phyloP scores from a whole-genome alignment of 2,113 vertebrate species.

The Aegotheles bennettii region DNA sequence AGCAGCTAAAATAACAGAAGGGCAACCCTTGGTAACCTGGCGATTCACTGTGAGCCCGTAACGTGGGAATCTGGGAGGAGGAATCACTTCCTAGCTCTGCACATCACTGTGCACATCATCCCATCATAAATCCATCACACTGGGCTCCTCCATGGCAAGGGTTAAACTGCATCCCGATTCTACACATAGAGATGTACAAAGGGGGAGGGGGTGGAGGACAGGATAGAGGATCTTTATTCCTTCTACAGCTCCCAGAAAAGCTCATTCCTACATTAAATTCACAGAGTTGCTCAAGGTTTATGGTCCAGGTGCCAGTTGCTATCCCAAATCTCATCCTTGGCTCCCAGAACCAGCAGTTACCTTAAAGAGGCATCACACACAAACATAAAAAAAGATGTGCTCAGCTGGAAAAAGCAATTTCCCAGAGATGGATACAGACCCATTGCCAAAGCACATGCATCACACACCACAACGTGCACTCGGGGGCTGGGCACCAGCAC shows the following conservation, averaged over 20 bases:
- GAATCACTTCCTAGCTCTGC: not conserved
- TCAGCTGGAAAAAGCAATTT: constrained; percentile 33
- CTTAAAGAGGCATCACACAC: not conserved
- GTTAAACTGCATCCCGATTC: not conserved
- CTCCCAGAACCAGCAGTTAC: not conserved
- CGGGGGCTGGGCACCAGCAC: not conserved
- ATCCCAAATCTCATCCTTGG: not conserved
- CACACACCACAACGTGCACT: not conserved
- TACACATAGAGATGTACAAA: not conserved
- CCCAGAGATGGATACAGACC: not conserved
- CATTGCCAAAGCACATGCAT: not conserved
- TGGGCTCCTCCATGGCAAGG: not conserved
- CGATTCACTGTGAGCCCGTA: not conserved
- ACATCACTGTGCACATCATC: too few relatives aligned
- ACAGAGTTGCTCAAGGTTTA: not conserved
- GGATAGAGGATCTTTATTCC: not conserved
- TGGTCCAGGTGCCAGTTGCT: not conserved
- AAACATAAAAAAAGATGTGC: not conserved
- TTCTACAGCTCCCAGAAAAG: not conserved
- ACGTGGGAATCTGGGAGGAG: not conserved
- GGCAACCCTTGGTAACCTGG: not conserved
- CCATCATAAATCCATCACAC: accelerated
- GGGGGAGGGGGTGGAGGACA: not conserved
- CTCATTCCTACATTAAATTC: not conserved
- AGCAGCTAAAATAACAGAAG: not conserved